Evolutionary conservation across 1,140 invertebrate species (phyloP).

Genomic region (Coenobita brevimanus): DNA sequence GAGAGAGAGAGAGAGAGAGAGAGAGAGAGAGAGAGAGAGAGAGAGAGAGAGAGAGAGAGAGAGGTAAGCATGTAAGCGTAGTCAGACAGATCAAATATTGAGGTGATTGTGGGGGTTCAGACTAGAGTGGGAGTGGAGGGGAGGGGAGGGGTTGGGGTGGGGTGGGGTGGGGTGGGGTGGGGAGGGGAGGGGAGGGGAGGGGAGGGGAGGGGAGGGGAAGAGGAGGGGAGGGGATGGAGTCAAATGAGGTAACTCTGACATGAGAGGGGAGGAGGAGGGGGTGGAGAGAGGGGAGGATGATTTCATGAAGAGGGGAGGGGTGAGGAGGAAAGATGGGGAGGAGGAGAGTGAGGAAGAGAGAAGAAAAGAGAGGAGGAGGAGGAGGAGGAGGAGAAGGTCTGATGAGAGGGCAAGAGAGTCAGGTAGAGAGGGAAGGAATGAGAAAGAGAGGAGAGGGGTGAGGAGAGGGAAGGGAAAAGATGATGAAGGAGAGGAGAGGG

Average conservation of each 20-base stretch:
- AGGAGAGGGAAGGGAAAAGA: not conserved
- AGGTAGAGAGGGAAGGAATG: not conserved
- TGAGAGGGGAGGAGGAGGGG: not conserved
- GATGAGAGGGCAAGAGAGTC: not conserved
- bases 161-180: not conserved
- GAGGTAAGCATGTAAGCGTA: too few species aligned
- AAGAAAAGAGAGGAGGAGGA: slow-evolving; percentile 12
- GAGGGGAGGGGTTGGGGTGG: not conserved
- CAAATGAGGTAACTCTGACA: too few species aligned
- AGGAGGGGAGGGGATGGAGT: not conserved
- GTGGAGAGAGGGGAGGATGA: not conserved
- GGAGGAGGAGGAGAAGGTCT: not conserved
- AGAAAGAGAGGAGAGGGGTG: not conserved
- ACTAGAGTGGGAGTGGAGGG: not conserved
- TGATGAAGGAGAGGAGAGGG: not conserved
- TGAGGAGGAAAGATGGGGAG: not conserved
- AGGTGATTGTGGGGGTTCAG: too few species aligned
- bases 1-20: not conserved
- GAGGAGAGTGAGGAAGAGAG: not conserved
- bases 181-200: not conserved
- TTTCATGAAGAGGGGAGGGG: not conserved
- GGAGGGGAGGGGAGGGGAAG: not conserved
- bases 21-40: not conserved
- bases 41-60: not conserved
- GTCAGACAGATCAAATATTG: too few species aligned